Percentiles rank a stretch among this genome's conserved stretches.
Conservation (phyloP, 2,888 invertebrate genomes). For the Oxycera nigricornis region DNA sequence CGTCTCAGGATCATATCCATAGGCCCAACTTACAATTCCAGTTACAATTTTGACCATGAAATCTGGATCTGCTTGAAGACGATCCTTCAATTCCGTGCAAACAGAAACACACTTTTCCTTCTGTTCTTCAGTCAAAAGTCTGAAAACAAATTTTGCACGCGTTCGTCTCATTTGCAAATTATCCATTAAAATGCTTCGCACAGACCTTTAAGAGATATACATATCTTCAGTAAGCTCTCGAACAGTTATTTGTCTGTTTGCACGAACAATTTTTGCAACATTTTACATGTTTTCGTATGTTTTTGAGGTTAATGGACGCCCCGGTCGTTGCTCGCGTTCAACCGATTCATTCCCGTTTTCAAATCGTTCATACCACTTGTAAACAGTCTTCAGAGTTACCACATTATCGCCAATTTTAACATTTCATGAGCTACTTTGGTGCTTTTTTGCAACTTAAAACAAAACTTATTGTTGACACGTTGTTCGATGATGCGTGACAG, state of each 20-base stretch:
- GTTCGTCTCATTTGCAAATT: not conserved
- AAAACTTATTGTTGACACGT: too few species aligned
- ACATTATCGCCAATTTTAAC: not conserved
- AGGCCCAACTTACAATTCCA: not conserved
- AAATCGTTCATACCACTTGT: not conserved
- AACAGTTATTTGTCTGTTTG: too few species aligned
- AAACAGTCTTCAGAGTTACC: not conserved
- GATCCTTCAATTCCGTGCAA: not conserved
- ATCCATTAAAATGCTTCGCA: not conserved
- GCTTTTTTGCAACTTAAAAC: too few species aligned
- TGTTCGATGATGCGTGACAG: too few species aligned
- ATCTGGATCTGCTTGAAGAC: not conserved
- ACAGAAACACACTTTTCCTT: not conserved
- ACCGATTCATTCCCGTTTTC: too few species aligned
- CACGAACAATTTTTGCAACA: not conserved
- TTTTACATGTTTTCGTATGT: not conserved
- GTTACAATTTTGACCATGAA: not conserved
- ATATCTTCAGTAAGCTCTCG: not conserved
- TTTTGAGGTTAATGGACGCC: not conserved
- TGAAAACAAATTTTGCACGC: not conserved
- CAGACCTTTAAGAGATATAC: not conserved
- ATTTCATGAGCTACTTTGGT: too few species aligned
- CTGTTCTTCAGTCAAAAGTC: not conserved
- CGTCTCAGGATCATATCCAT: not conserved
- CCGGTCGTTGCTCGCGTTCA: not conserved